phyloP scores from a whole-genome alignment of 2,888 invertebrate species.

The Xylophagus ater region DNA sequence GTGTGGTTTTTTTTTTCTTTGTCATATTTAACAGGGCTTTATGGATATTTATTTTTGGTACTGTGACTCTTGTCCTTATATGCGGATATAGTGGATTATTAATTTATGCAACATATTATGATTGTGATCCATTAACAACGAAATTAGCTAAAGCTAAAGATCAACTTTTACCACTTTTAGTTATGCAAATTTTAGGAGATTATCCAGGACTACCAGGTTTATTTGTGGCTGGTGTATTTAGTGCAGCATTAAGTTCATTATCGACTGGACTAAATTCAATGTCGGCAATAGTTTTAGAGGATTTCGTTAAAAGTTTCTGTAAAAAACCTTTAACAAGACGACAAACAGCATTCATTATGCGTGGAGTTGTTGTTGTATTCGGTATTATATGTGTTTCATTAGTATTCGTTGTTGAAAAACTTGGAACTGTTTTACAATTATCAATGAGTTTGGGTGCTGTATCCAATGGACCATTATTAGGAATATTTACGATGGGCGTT shows the following conservation, averaged over 20 bases:
- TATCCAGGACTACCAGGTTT: slow-evolving; percentile 75
- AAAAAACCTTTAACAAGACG: slow-evolving; percentile 43
- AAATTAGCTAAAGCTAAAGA: slow-evolving; percentile 61
- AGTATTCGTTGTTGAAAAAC: slow-evolving; percentile 52
- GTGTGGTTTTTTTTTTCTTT: slow-evolving; percentile 21
- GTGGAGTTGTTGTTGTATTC: slow-evolving; percentile 50
- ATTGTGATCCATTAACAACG: slow-evolving; percentile 74
- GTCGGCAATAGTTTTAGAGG: slow-evolving; percentile 62
- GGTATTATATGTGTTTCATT: slow-evolving; percentile 52
- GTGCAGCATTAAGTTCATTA: slow-evolving; percentile 74
- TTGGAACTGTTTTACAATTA: slow-evolving; percentile 60
- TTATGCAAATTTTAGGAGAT: slow-evolving; percentile 71
- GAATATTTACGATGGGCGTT: slow-evolving; percentile 56
- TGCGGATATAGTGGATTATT: slow-evolving; percentile 78
- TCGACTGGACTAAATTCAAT: slow-evolving; percentile 69
- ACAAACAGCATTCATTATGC: slow-evolving; percentile 51
- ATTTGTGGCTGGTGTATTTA: slow-evolving; percentile 83
- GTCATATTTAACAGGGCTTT: slow-evolving; percentile 33
- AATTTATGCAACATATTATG: slow-evolving; percentile 72
- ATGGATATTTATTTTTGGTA: slow-evolving; percentile 64
- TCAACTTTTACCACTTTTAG: slow-evolving; percentile 68
- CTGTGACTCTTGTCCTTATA: slow-evolving; percentile 59
- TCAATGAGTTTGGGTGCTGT: slow-evolving; percentile 53
- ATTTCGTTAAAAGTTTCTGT: slow-evolving; percentile 51
- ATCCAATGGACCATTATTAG: slow-evolving; percentile 54